Evolutionary conservation across 2,113 vertebrate genomes (phyloP), one percentile per base, ranked within the genome.

Genomic region (Passer montanus): DNA sequence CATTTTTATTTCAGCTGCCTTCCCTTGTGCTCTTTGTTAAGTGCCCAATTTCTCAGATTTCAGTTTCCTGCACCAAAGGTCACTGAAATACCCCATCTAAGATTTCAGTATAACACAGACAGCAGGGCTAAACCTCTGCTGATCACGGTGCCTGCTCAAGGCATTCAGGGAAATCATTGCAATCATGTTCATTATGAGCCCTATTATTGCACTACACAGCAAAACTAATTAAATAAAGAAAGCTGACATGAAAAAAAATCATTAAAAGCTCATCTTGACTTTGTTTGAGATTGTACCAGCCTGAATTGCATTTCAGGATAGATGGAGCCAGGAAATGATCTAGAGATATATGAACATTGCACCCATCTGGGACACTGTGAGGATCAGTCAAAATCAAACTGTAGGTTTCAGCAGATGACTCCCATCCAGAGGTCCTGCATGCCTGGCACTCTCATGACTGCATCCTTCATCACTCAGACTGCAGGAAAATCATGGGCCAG

Each of bases 221-320:
- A 97, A 95, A 98, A 92, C 86, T 97, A 96, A 98, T 98, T 97
- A 91, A 97, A 97, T 92, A 97, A 97, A 97, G 82, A 18, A 97
- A 98, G 93, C 69, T 89, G 89, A 97, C 93, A 94, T 30, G 68
- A 95, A 78, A 93, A 94, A 15, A 95, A 91, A 87, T 81, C 91
- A 95, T 95, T 96, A 94, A 96, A 95, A 59, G 60, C 91, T 96
- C 90, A 93, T 83, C 83, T 52, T 82, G 79, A 88, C 60, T 97
- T 94, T 79, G 84, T 81, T 46, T 88, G 85, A 93, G 92, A 74
- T 26, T 91, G 79, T 24, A 87, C 33, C 52, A 41, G 62, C 64
- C 78, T 0, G 2, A 87, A 62, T 0, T 37, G 39, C 26, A n/a
- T 74, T 89, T 79, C 44, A 44, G 66, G 77, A 74, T 6, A 46